Conservation (phyloP, 2,797 vertebrate genomes). For the Leuciscus waleckii region DNA sequence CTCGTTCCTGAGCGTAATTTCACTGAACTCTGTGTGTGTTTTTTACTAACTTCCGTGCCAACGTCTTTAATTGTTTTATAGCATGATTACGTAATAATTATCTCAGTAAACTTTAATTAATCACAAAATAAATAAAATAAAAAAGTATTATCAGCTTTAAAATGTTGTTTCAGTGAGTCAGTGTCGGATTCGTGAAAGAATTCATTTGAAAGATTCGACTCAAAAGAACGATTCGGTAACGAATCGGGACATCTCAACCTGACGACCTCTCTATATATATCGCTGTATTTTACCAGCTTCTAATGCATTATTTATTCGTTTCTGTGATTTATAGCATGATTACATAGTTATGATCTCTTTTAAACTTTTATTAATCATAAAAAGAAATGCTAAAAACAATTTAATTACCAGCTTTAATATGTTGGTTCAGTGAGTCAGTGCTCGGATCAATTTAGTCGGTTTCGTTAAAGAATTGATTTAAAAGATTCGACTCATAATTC, state of each 20-base stretch:
- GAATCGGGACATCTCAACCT: background rate
- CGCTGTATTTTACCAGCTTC: background rate
- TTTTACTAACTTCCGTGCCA: background rate
- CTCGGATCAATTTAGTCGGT: background rate
- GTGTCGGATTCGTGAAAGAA: background rate
- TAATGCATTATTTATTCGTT: background rate
- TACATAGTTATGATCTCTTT: background rate
- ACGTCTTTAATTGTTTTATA: background rate
- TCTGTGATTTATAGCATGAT: background rate
- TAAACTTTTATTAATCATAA: background rate
- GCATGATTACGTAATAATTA: too few relatives aligned
- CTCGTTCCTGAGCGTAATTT: too few relatives aligned
- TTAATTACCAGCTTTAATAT: background rate
- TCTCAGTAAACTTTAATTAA: background rate
- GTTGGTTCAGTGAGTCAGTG: background rate
- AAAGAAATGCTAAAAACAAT: background rate
- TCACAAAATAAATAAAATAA: background rate
- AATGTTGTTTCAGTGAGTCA: background rate
- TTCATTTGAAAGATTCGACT: background rate
- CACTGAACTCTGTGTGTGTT: background rate
- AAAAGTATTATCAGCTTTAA: background rate
- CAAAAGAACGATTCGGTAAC: background rate
- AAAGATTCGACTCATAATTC: background rate
- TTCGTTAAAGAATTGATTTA: too few relatives aligned
- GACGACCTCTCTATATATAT: background rate